Percentiles rank a stretch among this genome's conserved stretches.
Evolutionary conservation across 2,113 vertebrate genomes (phyloP).

Genomic region (Vidua macroura): DNA sequence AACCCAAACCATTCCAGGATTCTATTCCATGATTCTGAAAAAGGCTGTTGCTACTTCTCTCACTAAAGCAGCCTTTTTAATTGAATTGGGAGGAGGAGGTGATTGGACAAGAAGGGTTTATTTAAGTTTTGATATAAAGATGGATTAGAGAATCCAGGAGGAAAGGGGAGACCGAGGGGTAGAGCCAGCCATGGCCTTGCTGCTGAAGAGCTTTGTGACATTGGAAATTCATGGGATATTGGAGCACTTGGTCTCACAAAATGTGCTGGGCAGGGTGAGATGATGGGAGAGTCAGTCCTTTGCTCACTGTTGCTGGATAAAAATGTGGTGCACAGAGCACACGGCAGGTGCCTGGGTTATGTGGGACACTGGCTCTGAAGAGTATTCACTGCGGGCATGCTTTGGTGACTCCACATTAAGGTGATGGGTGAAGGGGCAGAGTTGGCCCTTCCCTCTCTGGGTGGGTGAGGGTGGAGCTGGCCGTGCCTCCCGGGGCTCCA

Average conservation of each 20-base stretch:
- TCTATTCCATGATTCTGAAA: not conserved
- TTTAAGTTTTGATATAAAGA: not conserved
- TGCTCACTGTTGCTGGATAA: not conserved
- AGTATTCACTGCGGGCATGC: fast-evolving
- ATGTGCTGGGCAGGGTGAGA: not conserved
- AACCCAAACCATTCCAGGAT: not conserved
- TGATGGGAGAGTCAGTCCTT: not conserved
- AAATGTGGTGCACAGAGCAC: not conserved
- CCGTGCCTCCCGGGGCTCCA: not conserved
- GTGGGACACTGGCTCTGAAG: not conserved
- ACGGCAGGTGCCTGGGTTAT: not conserved
- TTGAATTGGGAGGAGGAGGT: not conserved
- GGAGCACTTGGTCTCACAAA: not conserved
- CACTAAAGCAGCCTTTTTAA: not conserved
- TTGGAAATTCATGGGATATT: not conserved
- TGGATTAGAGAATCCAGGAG: not conserved
- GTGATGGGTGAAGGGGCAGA: not conserved
- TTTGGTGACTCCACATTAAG: not conserved
- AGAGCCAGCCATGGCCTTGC: not conserved
- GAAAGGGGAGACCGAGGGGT: not conserved
- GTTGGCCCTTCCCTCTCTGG: not conserved
- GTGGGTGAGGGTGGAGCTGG: not conserved
- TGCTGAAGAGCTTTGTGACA: not conserved
- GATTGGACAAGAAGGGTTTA: not conserved
- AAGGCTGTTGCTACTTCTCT: not conserved